A percentile compares a stretch with the other conserved stretches of the same genome.
Evolutionary conservation across 2,113 vertebrate genomes (phyloP).

Genomic region (Taurulus bubalis): DNA sequence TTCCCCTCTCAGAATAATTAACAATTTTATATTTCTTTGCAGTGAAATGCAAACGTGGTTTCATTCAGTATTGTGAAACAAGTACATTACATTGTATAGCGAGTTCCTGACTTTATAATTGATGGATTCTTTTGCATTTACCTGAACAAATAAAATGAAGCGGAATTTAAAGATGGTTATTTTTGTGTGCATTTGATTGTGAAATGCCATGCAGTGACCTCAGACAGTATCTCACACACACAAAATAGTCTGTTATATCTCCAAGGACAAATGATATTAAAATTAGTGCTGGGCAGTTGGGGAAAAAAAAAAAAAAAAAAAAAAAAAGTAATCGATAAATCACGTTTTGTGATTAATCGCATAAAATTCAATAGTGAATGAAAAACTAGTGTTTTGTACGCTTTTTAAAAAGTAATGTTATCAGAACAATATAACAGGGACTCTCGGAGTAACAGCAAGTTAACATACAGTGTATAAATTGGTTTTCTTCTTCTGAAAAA

Average conservation of each 20-base stretch:
- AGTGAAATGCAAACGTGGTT: constrained; percentile 1
- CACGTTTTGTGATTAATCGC: too few species aligned
- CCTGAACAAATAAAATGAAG: neutral
- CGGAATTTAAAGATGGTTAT: neutral
- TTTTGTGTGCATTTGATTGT: neutral
- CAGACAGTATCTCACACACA: neutral
- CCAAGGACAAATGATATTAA: neutral
- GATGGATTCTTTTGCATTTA: neutral
- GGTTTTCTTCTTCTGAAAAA: too few species aligned
- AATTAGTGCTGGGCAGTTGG: too few species aligned
- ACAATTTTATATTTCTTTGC: neutral
- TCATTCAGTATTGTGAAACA: neutral
- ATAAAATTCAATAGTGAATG: too few species aligned
- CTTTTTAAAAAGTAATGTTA: too few species aligned
- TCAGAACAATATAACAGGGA: too few species aligned
- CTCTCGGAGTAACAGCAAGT: too few species aligned
- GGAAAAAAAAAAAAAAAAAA: too few species aligned
- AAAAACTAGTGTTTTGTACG: too few species aligned
- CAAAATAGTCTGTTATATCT: neutral
- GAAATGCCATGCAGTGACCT: neutral
- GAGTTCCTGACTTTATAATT: neutral
- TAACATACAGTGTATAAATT: too few species aligned
- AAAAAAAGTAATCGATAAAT: too few species aligned
- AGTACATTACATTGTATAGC: neutral
- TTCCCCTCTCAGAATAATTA: constrained; percentile 7